Evolutionary conservation across 2,888 invertebrate genomes (phyloP).

Genomic region (Rhagonycha lutea): DNA sequence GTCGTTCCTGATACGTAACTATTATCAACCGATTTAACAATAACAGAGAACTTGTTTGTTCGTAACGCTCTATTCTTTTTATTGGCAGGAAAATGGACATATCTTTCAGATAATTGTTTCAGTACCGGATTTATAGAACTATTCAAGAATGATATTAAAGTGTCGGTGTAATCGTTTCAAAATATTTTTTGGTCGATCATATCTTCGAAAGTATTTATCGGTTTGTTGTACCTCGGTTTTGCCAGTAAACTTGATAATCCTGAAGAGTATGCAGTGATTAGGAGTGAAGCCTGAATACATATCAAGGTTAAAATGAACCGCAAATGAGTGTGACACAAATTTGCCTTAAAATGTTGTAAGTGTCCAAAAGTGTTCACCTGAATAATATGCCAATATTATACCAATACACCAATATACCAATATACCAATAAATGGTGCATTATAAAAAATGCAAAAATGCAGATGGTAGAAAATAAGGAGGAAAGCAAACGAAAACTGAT

Average conservation of each 20-base stretch:
- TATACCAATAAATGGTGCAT: too few relatives aligned
- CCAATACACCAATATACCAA: too few relatives aligned
- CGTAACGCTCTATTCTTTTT: slow-evolving; percentile 10
- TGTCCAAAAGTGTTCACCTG: neutral
- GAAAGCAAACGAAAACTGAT: too few relatives aligned
- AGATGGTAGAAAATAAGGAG: too few relatives aligned
- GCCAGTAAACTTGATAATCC: slow-evolving; percentile 24
- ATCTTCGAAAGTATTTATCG: slow-evolving; percentile 27
- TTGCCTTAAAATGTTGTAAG: neutral
- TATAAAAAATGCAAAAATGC: too few relatives aligned
- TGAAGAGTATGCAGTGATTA: slow-evolving; percentile 19
- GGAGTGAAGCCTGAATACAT: slow-evolving; percentile 8
- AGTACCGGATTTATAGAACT: slow-evolving; percentile 20
- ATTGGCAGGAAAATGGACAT: neutral
- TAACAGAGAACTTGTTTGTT: slow-evolving; percentile 17
- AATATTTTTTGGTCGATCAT: slow-evolving; percentile 31
- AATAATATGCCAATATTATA: too few relatives aligned
- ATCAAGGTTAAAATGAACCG: slow-evolving; percentile 5
- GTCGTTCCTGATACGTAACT: slow-evolving; percentile 26
- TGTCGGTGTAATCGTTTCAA: slow-evolving; percentile 27
- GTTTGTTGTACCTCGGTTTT: slow-evolving; percentile 12
- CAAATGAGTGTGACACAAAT: neutral
- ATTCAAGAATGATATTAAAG: slow-evolving; percentile 6
- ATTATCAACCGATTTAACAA: slow-evolving; percentile 20
- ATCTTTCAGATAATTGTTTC: slow-evolving; percentile 13